Conservation (phyloP, 1,140 invertebrate genomes). For the Drosophila athabasca region DNA sequence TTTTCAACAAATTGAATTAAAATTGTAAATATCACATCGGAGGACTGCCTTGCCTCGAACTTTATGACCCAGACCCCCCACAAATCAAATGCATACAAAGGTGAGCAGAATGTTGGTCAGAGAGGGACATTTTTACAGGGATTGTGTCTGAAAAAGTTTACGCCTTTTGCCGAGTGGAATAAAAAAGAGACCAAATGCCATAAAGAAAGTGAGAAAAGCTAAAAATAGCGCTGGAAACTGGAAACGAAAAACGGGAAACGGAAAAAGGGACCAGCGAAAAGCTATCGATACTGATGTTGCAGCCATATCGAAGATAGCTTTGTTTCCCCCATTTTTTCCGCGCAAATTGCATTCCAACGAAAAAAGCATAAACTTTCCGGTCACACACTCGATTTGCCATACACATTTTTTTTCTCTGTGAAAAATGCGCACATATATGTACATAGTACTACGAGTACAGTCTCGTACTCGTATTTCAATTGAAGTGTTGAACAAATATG, state of each 20-base stretch:
- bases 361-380: slow-evolving; percentile 26
- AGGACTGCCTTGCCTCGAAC: slow-evolving; percentile 51
- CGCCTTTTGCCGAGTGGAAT: slow-evolving; percentile 33
- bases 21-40: slow-evolving; percentile 73
- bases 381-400: slow-evolving; percentile 34
- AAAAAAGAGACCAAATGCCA: slow-evolving; percentile 31
- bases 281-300: slow-evolving; percentile 39
- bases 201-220: slow-evolving; percentile 13
- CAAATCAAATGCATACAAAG: slow-evolving; percentile 72
- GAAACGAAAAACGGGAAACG: slow-evolving; percentile 39
- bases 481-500: too few species aligned
- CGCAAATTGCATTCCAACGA: slow-evolving; percentile 53
- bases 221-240: slow-evolving; percentile 15
- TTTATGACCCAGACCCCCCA: slow-evolving; percentile 55
- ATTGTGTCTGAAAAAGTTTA: slow-evolving; percentile 47
- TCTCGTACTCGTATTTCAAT: too few species aligned
- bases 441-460: too few species aligned
- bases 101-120: slow-evolving; percentile 45
- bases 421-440: too few species aligned
- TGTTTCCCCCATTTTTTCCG: slow-evolving; percentile 29
- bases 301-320: slow-evolving; percentile 38
- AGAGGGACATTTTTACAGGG: slow-evolving; percentile 1
- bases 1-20: slow-evolving; percentile 74
- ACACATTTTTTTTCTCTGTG: too few species aligned
- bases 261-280: slow-evolving; percentile 26